Conservation (phyloP, 1,140 invertebrate species). For the Dinoponera quadriceps region DNA sequence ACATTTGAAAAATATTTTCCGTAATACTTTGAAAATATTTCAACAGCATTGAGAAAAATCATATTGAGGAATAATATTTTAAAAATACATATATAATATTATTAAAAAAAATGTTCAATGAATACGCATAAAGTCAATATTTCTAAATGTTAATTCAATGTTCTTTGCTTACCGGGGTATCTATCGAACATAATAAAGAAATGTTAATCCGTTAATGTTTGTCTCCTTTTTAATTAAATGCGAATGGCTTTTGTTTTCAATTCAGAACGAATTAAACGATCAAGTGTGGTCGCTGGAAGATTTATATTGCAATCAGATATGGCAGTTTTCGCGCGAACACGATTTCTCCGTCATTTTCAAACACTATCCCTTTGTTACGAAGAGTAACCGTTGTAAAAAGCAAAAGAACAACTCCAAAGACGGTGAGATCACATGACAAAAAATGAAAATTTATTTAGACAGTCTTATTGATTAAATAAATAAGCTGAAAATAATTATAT, state of each 20-base stretch:
- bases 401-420: conserved; percentile 28
- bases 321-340: conserved; percentile 74
- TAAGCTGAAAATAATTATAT: background rate
- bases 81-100: no score
- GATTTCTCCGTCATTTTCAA: conserved; percentile 69
- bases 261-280: conserved; percentile 70
- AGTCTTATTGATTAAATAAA: background rate
- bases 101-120: no score
- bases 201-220: no score
- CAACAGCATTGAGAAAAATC: no score
- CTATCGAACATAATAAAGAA: no score
- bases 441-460: conserved; percentile 7
- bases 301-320: conserved; percentile 71
- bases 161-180: no score
- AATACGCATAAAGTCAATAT: no score
- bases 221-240: background rate
- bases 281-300: conserved; percentile 65
- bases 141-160: no score
- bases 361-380: conserved; percentile 52
- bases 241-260: conserved; percentile 34
- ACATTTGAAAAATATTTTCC: no score
- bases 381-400: conserved; percentile 19
- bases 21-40: no score
- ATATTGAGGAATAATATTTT: no score
- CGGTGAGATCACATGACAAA: conserved; percentile 1